Evolutionary conservation across 2,797 vertebrate genomes (phyloP), one percentile per base, ranked within the genome.

Genomic region (Myiothlypis coronata): DNA sequence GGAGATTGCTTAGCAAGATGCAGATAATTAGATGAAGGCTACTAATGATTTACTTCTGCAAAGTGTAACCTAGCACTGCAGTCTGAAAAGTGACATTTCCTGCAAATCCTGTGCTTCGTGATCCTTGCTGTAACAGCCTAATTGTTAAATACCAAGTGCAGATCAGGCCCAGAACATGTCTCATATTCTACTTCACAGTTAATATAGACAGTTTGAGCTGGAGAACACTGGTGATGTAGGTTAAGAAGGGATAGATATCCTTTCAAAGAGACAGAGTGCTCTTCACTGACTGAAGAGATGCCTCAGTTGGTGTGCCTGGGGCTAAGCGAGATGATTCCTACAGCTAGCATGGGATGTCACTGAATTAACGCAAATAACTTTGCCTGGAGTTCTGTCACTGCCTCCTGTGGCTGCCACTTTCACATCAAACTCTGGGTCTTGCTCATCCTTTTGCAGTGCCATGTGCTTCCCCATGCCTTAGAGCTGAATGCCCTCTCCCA

Each of bases 11-110:
- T 88, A 92, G 69, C 52, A 92, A 96, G 76, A 88, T 86, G 70
- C 12, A 76, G 59, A 46, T 94, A 96, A 97, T 96, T 90, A 79
- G 74, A 88, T 92, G 72, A 95, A 88, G 55, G 34, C 82, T 88
- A 91, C 47, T 96, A 90, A 91, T 39, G 39, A 90, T 88, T 86
- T 67, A 89, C 72, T 76, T 91, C 79, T 94, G 92, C 74, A 76
- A 83, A 89, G 35, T 18, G 59, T 87, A 92, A 90, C 41, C 49
- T 81, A 65, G 34, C 65, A 64, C 21, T 2, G 4, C 61, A 82
- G 28, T 44, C 76, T 93, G 68, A 71, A 87, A 87, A 53, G 68
- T 72, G 76, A 75, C 84, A 86, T 61, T 75, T 81, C 24, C 53
- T 77, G 35, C 57, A 91, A 68, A 75, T 83, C 26, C 35, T 57